Evolutionary conservation across 2,113 vertebrate genomes (phyloP).

Genomic region (Brachirus orientalis): DNA sequence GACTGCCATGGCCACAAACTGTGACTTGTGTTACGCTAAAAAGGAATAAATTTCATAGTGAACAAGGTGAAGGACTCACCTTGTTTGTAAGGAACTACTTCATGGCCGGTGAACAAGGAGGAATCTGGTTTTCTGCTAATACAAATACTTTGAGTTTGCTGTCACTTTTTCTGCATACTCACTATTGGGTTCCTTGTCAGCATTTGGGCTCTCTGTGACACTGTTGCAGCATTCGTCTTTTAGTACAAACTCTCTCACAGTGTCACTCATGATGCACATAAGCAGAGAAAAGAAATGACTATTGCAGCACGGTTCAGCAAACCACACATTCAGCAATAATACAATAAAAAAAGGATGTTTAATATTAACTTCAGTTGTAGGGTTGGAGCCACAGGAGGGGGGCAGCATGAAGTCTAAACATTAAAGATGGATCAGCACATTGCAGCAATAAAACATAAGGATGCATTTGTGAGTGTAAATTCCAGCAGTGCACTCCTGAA

Average conservation of each 20-base stretch:
- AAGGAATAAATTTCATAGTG: too few relatives aligned
- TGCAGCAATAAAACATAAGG: constrained; percentile 24
- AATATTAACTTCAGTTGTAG: not conserved
- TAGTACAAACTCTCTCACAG: not conserved
- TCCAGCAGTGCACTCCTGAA: constrained; percentile 11
- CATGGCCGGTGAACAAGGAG: too few relatives aligned
- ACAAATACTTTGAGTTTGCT: too few relatives aligned
- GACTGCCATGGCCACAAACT: too few relatives aligned
- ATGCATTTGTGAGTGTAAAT: constrained; percentile 20
- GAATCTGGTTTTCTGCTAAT: too few relatives aligned
- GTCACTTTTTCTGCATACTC: too few relatives aligned
- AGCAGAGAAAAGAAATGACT: not conserved
- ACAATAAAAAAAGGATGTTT: constrained; percentile 12
- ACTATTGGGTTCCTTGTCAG: too few relatives aligned
- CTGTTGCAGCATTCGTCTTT: too few relatives aligned
- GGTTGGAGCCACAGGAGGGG: not conserved
- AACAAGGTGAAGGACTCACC: too few relatives aligned
- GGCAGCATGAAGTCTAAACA: constrained; percentile 15
- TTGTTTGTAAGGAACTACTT: too few relatives aligned
- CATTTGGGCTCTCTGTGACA: too few relatives aligned
- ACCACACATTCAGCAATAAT: constrained; percentile 5
- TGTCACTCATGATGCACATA: not conserved
- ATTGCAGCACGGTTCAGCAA: not conserved
- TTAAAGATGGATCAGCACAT: constrained; percentile 39
- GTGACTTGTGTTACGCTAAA: too few relatives aligned